Evolutionary conservation across 2,797 vertebrate species (phyloP), one percentile per base, ranked within the genome.

Genomic region (Hypotaenidia philippensis): DNA sequence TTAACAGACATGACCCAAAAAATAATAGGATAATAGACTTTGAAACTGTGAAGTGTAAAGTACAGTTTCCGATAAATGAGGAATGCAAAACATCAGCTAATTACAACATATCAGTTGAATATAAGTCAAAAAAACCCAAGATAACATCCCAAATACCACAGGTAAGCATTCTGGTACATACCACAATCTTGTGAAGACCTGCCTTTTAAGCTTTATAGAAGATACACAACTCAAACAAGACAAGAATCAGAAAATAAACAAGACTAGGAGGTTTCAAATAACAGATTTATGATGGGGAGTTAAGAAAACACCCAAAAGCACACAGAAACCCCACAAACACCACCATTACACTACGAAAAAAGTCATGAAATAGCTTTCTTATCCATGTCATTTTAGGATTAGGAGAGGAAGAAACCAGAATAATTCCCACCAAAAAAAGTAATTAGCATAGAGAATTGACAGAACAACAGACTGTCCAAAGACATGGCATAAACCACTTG

Each of bases 291-390:
- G 16, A 9, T 25, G 68, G 27, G 1, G 17, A 38, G 26, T 22
- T 49, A 5, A 11, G 1, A n/a, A 50, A 41, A 61, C 32, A 32
- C 5, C 2, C 9, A 29, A 32, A 38, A 29, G 34, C 38, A 32
- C 23, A 47, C 13, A 36, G 9, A 52, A 47, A 49, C 27, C 21
- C 1, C 7, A 59, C 11, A 25, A 21, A 21, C 8, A 59, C 10
- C 1, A 3, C 22, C 20, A 31, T 44, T 70, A 4, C 0, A 0
- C 7, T 14, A 60, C 3, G 1, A 16, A 75, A 34, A 4, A 69
- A 34, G 57, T 41, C 36, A 17, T 9, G 14, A 34, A 61, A 41
- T 4, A 49, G 2, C 49, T 14, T 59, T 20, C 13, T 61, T 49
- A 40, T 44, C 19, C 18, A 15, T 10, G 7, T 29, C 11, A 71